Evolutionary conservation across 2,113 vertebrate genomes (phyloP).

Genomic region (Fregetta grallaria): DNA sequence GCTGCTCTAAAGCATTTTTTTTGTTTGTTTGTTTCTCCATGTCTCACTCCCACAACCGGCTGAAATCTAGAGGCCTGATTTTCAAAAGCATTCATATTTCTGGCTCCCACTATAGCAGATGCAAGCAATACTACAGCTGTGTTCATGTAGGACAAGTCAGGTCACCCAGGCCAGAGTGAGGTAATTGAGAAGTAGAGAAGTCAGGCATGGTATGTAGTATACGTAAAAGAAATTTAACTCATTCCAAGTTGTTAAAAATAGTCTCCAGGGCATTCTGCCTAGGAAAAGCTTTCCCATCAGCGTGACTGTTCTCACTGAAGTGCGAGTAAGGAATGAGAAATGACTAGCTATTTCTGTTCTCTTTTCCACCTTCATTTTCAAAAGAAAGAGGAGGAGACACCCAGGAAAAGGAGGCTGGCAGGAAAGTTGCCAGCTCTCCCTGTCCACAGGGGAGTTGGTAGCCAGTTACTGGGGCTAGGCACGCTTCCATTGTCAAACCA

Average conservation of each 20-base stretch:
- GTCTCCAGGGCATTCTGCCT: neutral
- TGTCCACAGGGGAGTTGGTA: neutral
- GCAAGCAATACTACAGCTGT: neutral
- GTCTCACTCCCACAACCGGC: neutral
- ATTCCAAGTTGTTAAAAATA: neutral
- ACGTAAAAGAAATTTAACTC: neutral
- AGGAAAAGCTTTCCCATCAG: neutral
- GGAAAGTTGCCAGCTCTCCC: neutral
- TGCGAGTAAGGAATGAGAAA: neutral
- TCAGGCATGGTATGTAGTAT: neutral
- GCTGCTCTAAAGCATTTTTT: neutral
- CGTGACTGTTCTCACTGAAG: neutral
- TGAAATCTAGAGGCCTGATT: neutral
- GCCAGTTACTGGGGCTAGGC: accelerated
- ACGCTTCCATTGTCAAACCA: neutral
- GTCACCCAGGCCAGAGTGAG: neutral
- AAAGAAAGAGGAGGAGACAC: neutral
- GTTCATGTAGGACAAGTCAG: neutral
- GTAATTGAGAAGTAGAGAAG: neutral
- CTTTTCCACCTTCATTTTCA: neutral
- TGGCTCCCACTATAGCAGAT: neutral
- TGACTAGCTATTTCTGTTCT: neutral
- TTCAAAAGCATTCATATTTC: neutral
- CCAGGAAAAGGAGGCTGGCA: neutral
- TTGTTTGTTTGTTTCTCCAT: neutral